These are phyloP conservation scores for Volucella inanis DNA, from an alignment of 2,888 invertebrate genomes.

Conservation along the genomic window DNA sequence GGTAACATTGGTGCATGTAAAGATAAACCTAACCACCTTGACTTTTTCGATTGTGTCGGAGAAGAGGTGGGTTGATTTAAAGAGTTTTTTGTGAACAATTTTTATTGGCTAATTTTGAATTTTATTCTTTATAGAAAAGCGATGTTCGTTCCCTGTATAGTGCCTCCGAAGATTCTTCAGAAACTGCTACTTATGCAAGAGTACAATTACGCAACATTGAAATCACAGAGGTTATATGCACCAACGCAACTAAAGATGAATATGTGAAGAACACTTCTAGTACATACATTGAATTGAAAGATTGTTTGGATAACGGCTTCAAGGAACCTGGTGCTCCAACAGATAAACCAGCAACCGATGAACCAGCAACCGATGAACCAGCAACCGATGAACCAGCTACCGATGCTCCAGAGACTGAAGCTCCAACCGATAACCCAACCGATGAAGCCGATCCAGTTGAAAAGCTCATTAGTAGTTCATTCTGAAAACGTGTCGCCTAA, in stretches of 20 bases:
- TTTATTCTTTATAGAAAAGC: conserved; percentile 72
- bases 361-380: background rate
- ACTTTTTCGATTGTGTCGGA: conserved; percentile 79
- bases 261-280: conserved; percentile 78
- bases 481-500: conserved; percentile 40
- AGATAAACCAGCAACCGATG: conserved; percentile 46
- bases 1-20: conserved; percentile 75
- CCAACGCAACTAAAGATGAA: conserved; percentile 77
- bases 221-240: conserved; percentile 76
- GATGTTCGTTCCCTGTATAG: conserved; percentile 77
- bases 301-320: conserved; percentile 77
- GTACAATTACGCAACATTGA: conserved; percentile 73
- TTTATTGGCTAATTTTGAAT: background rate
- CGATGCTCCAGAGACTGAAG: background rate
- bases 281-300: conserved; percentile 77
- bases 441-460: conserved; percentile 44
- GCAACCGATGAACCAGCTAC: background rate
- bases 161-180: conserved; percentile 77
- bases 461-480: conserved; percentile 4
- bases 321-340: conserved; percentile 74
- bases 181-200: conserved; percentile 74
- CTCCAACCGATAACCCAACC: conserved; percentile 47
- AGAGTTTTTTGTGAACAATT: background rate
- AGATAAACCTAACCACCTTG: conserved; percentile 67
- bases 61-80: conserved; percentile 74